Evolutionary conservation across 2,888 invertebrate species (phyloP).

Genomic region (Drosophila sordidula): DNA sequence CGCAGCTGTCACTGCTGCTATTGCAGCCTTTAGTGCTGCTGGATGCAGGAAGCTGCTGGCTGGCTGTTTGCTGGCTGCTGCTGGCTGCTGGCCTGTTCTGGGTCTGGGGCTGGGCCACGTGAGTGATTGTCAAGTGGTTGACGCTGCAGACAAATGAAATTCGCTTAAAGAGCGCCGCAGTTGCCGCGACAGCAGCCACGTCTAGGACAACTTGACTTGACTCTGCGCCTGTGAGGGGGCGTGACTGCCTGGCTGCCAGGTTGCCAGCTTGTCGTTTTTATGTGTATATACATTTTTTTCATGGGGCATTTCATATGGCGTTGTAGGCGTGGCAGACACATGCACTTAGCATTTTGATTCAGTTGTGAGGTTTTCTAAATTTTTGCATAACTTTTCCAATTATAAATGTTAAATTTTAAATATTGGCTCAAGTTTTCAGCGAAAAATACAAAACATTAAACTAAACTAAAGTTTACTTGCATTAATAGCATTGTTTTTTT

Average conservation of each 20-base stretch:
- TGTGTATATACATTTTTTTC: slow-evolving; percentile 24
- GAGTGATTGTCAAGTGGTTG: slow-evolving; percentile 82
- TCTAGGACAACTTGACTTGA: slow-evolving; percentile 73
- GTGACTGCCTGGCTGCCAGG: slow-evolving; percentile 47
- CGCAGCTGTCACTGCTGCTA: slow-evolving; percentile 6
- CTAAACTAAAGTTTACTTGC: too few relatives aligned
- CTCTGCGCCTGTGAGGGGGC: slow-evolving; percentile 59
- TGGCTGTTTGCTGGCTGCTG: slow-evolving; percentile 14
- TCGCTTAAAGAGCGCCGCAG: slow-evolving; percentile 80
- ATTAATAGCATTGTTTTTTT: too few relatives aligned
- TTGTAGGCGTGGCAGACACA: slow-evolving; percentile 32
- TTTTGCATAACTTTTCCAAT: neutral
- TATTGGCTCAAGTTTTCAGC: too few relatives aligned
- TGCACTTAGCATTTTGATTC: slow-evolving; percentile 4
- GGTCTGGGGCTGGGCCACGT: slow-evolving; percentile 63
- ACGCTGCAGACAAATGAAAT: slow-evolving; percentile 81
- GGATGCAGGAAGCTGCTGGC: slow-evolving; percentile 56
- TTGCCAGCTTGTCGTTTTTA: slow-evolving; percentile 10
- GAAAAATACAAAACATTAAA: neutral
- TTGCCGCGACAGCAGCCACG: slow-evolving; percentile 53
- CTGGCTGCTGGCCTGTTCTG: slow-evolving; percentile 8
- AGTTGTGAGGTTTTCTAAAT: neutral
- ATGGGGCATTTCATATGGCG: slow-evolving; percentile 14
- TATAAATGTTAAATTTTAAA: neutral
- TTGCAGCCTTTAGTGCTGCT: slow-evolving; percentile 25